Evolutionary conservation across 2,113 vertebrate species (phyloP).

Genomic region (Stercorarius parasiticus): DNA sequence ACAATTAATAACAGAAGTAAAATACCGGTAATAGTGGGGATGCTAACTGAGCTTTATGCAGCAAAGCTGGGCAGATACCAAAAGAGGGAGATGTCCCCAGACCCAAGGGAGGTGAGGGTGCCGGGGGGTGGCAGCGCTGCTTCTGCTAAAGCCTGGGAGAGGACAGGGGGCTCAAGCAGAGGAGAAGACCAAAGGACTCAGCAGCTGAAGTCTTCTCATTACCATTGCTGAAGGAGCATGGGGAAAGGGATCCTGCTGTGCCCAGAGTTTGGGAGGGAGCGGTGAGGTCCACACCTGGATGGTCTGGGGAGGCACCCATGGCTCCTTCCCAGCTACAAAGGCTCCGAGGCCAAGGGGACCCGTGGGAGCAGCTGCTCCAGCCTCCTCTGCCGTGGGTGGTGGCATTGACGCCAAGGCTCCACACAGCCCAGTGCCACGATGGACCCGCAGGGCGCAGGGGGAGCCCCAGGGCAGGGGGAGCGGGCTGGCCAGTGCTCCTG

Average conservation of each 20-base stretch:
- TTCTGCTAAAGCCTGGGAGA: not conserved
- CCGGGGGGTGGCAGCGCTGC: accelerated
- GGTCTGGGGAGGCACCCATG: accelerated
- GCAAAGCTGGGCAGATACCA: not conserved
- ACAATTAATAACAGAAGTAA: conserved; percentile 60
- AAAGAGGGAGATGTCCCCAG: too few species aligned
- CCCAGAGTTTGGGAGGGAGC: accelerated
- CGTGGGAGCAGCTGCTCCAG: accelerated
- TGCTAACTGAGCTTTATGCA: not conserved
- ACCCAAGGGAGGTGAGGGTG: too few species aligned
- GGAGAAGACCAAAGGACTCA: accelerated
- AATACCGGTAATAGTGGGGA: not conserved
- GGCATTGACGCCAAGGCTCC: accelerated
- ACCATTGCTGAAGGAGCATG: accelerated
- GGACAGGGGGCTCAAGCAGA: accelerated
- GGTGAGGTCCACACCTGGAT: too few species aligned
- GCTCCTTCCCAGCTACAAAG: not conserved
- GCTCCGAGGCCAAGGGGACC: too few species aligned
- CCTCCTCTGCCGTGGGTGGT: accelerated
- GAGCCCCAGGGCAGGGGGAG: not conserved
- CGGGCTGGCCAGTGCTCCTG: not conserved
- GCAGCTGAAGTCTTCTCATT: accelerated
- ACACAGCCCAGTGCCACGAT: accelerated
- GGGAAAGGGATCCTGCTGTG: accelerated
- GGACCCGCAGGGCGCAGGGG: accelerated